phyloP scores from a whole-genome alignment of 2,888 invertebrate genomes.

The Acleris sparsana region DNA sequence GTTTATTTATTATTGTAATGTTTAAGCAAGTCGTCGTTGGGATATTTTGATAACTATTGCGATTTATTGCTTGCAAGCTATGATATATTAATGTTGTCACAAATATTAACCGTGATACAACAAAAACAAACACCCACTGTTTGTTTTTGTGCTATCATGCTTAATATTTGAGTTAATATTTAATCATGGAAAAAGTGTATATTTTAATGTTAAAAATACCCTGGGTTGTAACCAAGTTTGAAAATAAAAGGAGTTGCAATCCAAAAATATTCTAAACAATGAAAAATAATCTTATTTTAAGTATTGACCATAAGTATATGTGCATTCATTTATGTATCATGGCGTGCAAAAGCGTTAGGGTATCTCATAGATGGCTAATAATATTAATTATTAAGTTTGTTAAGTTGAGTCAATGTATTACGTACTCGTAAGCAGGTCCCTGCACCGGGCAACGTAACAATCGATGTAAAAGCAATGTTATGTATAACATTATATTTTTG shows the following conservation, averaged over 20 bases:
- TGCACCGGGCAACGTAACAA: conserved; percentile 46
- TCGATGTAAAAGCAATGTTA: conserved; percentile 68
- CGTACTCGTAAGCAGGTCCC: conserved; percentile 26
- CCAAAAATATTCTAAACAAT: no score
- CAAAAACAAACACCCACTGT: no score
- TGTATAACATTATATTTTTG: conserved; percentile 80
- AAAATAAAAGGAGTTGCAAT: no score
- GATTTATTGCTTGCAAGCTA: conserved; percentile 2
- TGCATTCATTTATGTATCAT: background rate
- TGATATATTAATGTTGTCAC: background rate
- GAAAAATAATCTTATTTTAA: no score
- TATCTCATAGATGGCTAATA: conserved; percentile 17
- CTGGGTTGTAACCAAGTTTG: no score
- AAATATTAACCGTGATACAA: no score
- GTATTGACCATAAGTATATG: no score
- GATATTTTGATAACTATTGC: conserved; percentile 12
- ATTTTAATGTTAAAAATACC: no score
- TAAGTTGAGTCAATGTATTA: conserved; percentile 28
- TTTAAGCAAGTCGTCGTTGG: conserved; percentile 19
- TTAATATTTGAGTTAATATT: no score
- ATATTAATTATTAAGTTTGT: conserved; percentile 20
- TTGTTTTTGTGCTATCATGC: no score
- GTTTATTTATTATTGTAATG: conserved; percentile 31
- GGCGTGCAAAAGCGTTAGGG: background rate
- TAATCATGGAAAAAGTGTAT: no score